A percentile compares a stretch with the other conserved stretches of the same genome.
Evolutionary conservation across 2,888 invertebrate species (phyloP).

Genomic region (Oxystoma pomonae): DNA sequence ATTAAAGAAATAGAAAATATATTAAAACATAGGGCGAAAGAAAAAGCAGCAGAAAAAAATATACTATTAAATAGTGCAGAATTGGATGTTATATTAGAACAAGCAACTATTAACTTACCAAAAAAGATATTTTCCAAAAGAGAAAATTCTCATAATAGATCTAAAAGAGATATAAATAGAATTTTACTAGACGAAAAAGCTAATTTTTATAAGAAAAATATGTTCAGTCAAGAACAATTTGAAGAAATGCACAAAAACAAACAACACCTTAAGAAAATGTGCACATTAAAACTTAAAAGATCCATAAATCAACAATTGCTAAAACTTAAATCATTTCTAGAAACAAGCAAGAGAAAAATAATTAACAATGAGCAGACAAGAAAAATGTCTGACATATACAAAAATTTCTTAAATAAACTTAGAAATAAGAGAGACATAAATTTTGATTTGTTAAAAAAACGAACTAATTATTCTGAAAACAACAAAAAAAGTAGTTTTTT

Average conservation of each 20-base stretch:
- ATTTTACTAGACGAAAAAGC: slow-evolving; percentile 20
- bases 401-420: background rate
- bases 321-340: slow-evolving; percentile 11
- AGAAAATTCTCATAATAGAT: slow-evolving; percentile 1
- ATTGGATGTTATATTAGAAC: slow-evolving; percentile 34
- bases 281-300: slow-evolving; percentile 23
- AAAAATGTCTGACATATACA: background rate
- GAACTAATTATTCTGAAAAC: slow-evolving; percentile 9
- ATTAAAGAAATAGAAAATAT: slow-evolving; percentile 36
- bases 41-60: slow-evolving; percentile 35
- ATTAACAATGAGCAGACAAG: background rate
- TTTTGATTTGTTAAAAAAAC: slow-evolving; percentile 36
- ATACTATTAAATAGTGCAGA: slow-evolving; percentile 37
- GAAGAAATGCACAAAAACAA: slow-evolving; percentile 8
- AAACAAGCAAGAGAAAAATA: slow-evolving; percentile 15
- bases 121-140: slow-evolving; percentile 23
- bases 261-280: background rate
- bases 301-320: slow-evolving; percentile 34
- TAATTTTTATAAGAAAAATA: slow-evolving; percentile 16
- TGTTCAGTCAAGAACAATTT: slow-evolving; percentile 16
- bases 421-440: slow-evolving; percentile 30
- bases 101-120: slow-evolving; percentile 33
- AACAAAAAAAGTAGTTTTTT: background rate
- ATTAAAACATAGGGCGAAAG: slow-evolving; percentile 37
- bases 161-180: slow-evolving; percentile 16